A percentile compares a stretch with the other conserved stretches of the same genome.
Conservation (phyloP, 30 jellyfish, hydroid and myxozoan genomes). For the Pseudorhiza aurosa region DNA sequence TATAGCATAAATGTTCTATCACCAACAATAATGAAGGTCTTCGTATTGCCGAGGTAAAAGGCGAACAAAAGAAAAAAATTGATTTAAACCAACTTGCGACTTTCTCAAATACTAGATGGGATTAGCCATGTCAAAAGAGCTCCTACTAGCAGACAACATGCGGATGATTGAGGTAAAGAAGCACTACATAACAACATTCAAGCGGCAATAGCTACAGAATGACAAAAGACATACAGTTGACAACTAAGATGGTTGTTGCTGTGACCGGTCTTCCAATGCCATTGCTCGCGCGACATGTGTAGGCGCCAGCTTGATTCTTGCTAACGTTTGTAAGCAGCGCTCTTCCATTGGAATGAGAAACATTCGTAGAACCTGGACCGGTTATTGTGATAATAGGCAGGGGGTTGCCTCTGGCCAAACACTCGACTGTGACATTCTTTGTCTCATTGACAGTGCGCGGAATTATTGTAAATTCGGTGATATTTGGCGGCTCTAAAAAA, state of each 20-base stretch:
- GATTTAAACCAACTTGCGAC: no score
- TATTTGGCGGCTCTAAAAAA: not conserved
- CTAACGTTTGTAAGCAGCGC: not conserved
- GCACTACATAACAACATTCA: no score
- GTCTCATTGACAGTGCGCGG: constrained; percentile 37
- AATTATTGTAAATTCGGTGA: not conserved
- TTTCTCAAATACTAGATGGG: no score
- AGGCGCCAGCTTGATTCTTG: constrained; percentile 25
- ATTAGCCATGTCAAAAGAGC: no score
- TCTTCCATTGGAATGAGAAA: not conserved
- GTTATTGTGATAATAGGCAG: constrained; percentile 2
- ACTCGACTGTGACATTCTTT: not conserved
- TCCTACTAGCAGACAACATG: no score
- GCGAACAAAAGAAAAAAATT: no score
- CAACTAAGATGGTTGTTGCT: not conserved
- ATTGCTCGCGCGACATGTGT: constrained; percentile 30
- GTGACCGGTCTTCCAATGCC: not conserved
- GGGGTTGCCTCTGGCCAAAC: constrained; percentile 34
- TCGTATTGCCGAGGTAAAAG: no score
- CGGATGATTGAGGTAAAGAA: no score
- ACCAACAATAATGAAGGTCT: no score
- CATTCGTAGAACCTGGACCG: not conserved
- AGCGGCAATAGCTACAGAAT: no score
- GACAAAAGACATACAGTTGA: not conserved
- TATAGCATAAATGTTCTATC: no score